Evolutionary conservation across 92 coral and sea anemone genomes (phyloP), one percentile per base, ranked within the genome.

Genomic region (Phenganax marumi): DNA sequence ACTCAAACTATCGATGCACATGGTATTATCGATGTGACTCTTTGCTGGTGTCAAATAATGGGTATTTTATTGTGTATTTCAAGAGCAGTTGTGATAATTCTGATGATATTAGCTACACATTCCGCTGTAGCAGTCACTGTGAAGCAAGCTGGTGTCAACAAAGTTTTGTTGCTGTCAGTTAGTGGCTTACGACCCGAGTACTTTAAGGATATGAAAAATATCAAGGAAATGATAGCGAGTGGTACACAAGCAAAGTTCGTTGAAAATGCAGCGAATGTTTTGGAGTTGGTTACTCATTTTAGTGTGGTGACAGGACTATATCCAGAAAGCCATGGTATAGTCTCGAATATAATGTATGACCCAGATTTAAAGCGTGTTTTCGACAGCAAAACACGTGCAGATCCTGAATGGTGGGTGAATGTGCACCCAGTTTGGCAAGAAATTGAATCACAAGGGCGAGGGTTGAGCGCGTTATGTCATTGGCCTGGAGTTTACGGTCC

Each of bases 391-490:
- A 89, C 88, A 23, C 83, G 73, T 14, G 84, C 91, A 16, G 90
- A 90, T n/a, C 86, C 97, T 0, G 71, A 79, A 8, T 91, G 97
- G 97, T 93, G 97, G 97, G 43, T 82, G 39, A 89, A 89, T 4
- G 93, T 91, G 19, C 90, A 88, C 52, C 97, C 97, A 24, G 51
- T 91, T 46, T 93, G 97, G 97, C 87, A 88, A 43, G 92, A 92
- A 46, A 90, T 88, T 70, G 92, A 91, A 25, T 55, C 84, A 19
- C 92, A 88, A 52, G 88, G 91, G 10, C 71, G 9, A 60, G 97
- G 97, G 0, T 81, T 78, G 80, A 90, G 97, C 70, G 97, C 85
- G 10, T 87, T 91, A 0, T 69, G 91, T 10, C 91, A 89, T 24
- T 93, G 97, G 97, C 97, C 97, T 16, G 97, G 93, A 3, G 81